Evolutionary conservation across 2,888 invertebrate species (phyloP), one percentile per base, ranked within the genome.

Genomic region (Galeruca laticollis): DNA sequence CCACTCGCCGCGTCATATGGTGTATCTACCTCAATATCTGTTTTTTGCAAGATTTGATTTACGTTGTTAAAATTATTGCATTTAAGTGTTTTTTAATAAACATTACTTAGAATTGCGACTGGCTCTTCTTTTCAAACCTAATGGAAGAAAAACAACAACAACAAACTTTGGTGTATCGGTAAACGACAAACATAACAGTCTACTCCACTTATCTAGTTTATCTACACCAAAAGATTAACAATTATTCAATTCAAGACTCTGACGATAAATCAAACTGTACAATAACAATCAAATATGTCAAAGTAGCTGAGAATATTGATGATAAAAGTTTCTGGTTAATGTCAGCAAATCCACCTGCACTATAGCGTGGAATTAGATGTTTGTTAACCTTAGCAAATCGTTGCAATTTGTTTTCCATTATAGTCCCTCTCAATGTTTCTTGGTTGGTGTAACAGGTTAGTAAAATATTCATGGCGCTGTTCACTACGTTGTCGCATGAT

Each of bases 261-360:
- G 26, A 52, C 21, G 52, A 52, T 26, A 57, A 18, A 11, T 75
- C 68, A 40, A 73, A 74, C 47, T 75, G 75, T 49, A 75, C 73
- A 37, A 73, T 74, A 26, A 75, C 73, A 21, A 75, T 75, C 5
- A 75, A 21, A 60, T 75, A 75, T n/a, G 73, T 75, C 57, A 75
- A 49, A 15, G 72, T 71, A 2, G 75, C 72, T 11, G 74, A 68
- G 56, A 74, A 75, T 13, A 75, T 21, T 0, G 73, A 68, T 1
- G 73, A 73, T 35, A 75, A 43, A 8, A 70, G 20, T 31, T 52
- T 21, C 37, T 71, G 69, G n/a, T 75, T 69, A 2, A 75, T 61
- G 8, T 43, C 51, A 61, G 68, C 71, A 43, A 75, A 75, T 33
- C 74, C 75, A 10, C 71, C 71, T 6, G 73, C 75, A 11, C 60